phyloP scores from a whole-genome alignment of 1,140 invertebrate species.

The Portunus trituberculatus region DNA sequence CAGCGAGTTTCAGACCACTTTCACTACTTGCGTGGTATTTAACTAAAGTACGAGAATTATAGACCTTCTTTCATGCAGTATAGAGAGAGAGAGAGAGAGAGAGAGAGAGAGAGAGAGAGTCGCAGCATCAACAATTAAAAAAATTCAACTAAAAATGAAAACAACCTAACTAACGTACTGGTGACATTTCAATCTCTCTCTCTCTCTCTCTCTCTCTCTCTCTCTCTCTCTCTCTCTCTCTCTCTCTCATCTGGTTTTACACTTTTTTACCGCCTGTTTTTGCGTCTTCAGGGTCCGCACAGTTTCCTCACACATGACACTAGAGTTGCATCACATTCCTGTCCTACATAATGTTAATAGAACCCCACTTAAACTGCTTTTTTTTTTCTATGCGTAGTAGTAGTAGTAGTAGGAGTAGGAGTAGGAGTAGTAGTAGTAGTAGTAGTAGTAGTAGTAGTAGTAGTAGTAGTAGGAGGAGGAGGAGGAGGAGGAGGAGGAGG shows the following conservation, averaged over 20 bases:
- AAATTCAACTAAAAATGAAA: no score
- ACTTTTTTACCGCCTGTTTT: not conserved
- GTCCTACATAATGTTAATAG: not conserved
- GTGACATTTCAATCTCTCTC: no score
- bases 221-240: conserved; percentile 2
- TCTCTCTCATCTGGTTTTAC: not conserved
- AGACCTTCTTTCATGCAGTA: not conserved
- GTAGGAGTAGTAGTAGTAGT: no score
- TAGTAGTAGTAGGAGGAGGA: not conserved
- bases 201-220: no score
- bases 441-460: not conserved
- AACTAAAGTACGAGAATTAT: not conserved
- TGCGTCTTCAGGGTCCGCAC: not conserved
- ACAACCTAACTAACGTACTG: no score
- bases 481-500: no score
- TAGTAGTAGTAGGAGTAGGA: not conserved
- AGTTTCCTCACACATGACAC: not conserved
- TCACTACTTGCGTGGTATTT: not conserved
- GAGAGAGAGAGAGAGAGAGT: conserved; percentile 17
- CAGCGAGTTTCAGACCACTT: not conserved
- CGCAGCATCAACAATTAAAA: no score
- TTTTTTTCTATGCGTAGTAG: not conserved
- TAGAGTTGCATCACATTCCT: not conserved
- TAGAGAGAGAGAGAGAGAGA: conserved; percentile 7
- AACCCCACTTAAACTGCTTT: not conserved